phyloP scores from a whole-genome alignment of 2,797 vertebrate species.

The Dryobates pubescens region DNA sequence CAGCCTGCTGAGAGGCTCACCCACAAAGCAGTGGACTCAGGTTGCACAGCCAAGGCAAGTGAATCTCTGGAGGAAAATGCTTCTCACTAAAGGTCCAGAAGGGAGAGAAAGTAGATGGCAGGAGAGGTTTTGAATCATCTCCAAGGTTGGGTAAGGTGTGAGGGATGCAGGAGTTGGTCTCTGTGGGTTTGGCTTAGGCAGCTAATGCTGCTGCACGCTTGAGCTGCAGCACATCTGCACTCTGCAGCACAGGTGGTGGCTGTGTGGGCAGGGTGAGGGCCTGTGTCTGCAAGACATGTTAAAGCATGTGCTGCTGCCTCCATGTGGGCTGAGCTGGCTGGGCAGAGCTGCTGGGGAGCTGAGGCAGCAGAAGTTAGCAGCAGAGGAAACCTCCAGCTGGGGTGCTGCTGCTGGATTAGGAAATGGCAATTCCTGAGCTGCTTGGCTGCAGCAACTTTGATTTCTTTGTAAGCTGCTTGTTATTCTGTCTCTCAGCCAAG shows the following conservation, averaged over 20 bases:
- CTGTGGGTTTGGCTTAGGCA: not conserved
- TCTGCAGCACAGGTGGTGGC: accelerated
- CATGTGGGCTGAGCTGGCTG: not conserved
- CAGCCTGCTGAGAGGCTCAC: not conserved
- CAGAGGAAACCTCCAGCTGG: not conserved
- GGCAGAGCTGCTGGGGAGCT: accelerated
- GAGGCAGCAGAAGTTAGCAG: not conserved
- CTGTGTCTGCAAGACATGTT: not conserved
- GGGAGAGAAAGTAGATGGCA: not conserved
- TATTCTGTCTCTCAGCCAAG: not conserved
- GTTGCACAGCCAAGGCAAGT: not conserved
- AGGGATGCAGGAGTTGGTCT: not conserved
- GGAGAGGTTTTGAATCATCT: not conserved
- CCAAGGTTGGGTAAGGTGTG: not conserved
- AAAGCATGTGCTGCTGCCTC: not conserved
- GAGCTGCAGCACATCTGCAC: accelerated
- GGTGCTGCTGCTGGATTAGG: not conserved
- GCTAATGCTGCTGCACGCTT: accelerated
- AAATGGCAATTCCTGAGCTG: not conserved
- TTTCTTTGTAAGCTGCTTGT: not conserved
- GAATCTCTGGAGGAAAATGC: not conserved
- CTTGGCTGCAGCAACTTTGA: not conserved
- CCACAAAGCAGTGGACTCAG: not conserved
- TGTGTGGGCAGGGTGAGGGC: not conserved
- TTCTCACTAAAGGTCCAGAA: not conserved